Evolutionary conservation across 2,888 invertebrate genomes (phyloP).

Genomic region (Antheraea yamamai): DNA sequence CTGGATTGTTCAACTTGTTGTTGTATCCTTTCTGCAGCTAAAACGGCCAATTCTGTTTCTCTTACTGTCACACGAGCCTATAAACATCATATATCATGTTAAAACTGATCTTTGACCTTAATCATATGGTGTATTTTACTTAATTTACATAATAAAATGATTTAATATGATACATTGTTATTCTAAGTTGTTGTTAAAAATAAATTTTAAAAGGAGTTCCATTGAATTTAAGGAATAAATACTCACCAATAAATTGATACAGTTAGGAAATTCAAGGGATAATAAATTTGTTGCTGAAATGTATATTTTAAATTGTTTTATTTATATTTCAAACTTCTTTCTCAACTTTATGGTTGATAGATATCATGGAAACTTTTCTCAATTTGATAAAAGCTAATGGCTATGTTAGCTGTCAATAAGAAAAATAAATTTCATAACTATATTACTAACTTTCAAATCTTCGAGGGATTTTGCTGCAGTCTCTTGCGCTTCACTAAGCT

Average conservation of each 20-base stretch:
- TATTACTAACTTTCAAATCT: constrained; percentile 54
- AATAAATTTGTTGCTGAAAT: too few relatives aligned
- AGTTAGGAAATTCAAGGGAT: too few relatives aligned
- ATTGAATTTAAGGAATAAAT: too few relatives aligned
- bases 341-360: too few relatives aligned
- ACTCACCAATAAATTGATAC: too few relatives aligned
- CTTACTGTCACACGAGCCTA: constrained; percentile 58
- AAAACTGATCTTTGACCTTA: background rate
- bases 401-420: background rate
- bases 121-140: background rate
- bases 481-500: constrained; percentile 56
- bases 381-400: background rate
- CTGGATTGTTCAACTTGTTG: constrained; percentile 66
- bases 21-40: constrained; percentile 67
- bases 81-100: background rate
- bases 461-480: constrained; percentile 58
- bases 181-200: too few relatives aligned
- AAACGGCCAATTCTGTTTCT: constrained; percentile 63
- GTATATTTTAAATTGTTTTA: too few relatives aligned
- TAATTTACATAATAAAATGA: too few relatives aligned
- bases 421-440: background rate
- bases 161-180: too few relatives aligned
- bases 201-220: too few relatives aligned
- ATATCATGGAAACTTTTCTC: background rate
- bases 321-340: too few relatives aligned